Conservation (phyloP, 2,888 invertebrate genomes). For the Leptinotarsa tumamoca region DNA sequence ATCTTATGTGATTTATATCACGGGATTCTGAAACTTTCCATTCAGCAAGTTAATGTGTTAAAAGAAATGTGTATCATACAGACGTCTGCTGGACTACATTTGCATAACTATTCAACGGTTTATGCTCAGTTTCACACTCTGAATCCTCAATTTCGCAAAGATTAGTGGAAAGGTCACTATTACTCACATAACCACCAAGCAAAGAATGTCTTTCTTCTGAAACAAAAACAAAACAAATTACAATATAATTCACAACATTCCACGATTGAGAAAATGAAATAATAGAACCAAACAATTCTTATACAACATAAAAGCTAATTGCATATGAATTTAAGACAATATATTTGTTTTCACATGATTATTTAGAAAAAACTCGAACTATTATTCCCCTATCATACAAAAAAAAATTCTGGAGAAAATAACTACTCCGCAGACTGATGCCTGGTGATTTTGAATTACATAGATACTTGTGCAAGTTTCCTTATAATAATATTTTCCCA, state of each 20-base stretch:
- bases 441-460: no score
- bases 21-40: not conserved
- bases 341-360: no score
- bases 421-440: no score
- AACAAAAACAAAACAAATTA: constrained; percentile 26
- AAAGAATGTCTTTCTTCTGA: constrained; percentile 81
- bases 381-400: no score
- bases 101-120: constrained; percentile 64
- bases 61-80: constrained; percentile 58
- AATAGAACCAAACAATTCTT: not conserved
- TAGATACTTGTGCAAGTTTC: no score
- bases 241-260: not conserved
- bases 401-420: no score
- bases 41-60: not conserved
- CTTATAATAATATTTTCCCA: no score
- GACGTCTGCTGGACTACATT: constrained; percentile 65
- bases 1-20: not conserved
- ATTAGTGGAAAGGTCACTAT: constrained; percentile 88
- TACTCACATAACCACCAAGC: constrained; percentile 78
- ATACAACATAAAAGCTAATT: no score
- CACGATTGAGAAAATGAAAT: not conserved
- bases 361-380: no score
- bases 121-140: constrained; percentile 74
- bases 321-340: no score
- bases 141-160: constrained; percentile 94